Evolutionary conservation across 2,113 vertebrate genomes (phyloP).

Genomic region (Felis catus): F.catus_Fca126_mat1.0 CM031412.1:20221501-20222000

Average conservation of each 20-base stretch:
- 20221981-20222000: not conserved
- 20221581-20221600: slow-evolving; percentile 26
- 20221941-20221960: not conserved
- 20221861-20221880: not conserved
- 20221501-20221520: not conserved
- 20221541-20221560: not conserved
- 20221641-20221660: not conserved
- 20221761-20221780: not conserved
- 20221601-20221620: not conserved
- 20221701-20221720: not conserved
- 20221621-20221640: not conserved
- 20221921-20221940: not conserved
- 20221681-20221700: not conserved
- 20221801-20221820: not conserved
- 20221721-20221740: not conserved
- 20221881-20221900: not conserved
- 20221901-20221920: not conserved
- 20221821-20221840: not conserved
- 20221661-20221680: not conserved
- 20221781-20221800: not conserved
- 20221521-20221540: not conserved
- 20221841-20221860: not conserved
- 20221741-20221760: not conserved
- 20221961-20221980: not conserved
- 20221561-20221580: not conserved